Evolutionary conservation across 2,113 vertebrate species (phyloP).

Genomic region (Orycteropus afer): DNA sequence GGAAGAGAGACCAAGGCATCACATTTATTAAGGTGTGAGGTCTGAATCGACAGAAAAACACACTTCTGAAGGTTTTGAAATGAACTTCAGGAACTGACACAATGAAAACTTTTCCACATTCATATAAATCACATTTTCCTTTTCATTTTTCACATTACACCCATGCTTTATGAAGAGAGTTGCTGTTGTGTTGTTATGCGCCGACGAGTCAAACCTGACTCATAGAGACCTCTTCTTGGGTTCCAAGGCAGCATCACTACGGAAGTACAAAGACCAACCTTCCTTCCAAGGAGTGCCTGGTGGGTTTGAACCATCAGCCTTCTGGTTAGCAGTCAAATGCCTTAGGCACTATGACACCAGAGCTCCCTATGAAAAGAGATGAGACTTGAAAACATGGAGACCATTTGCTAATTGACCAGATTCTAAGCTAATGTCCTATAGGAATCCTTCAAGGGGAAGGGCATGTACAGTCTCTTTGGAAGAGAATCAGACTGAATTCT

Average conservation of each 20-base stretch:
- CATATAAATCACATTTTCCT: conserved; percentile 18
- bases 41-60: not conserved
- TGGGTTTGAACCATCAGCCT: no score
- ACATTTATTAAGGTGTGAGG: conserved; percentile 7
- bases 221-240: no score
- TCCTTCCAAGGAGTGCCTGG: no score
- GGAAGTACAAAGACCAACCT: no score
- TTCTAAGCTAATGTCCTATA: not conserved
- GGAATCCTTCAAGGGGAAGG: not conserved
- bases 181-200: no score
- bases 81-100: not conserved
- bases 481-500: conserved; percentile 11
- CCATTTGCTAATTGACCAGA: not conserved
- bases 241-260: no score
- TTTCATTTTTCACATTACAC: conserved; percentile 1
- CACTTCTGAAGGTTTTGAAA: not conserved
- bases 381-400: conserved; percentile 35
- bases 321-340: no score
- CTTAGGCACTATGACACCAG: no score
- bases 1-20: not conserved
- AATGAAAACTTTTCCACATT: conserved; percentile 50
- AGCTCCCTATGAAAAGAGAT: no score
- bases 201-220: no score
- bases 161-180: conserved; percentile 36
- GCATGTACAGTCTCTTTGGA: not conserved